Evolutionary conservation across 2,113 vertebrate genomes (phyloP), one percentile per base, ranked within the genome.

Genomic region (Parotia lawesii): DNA sequence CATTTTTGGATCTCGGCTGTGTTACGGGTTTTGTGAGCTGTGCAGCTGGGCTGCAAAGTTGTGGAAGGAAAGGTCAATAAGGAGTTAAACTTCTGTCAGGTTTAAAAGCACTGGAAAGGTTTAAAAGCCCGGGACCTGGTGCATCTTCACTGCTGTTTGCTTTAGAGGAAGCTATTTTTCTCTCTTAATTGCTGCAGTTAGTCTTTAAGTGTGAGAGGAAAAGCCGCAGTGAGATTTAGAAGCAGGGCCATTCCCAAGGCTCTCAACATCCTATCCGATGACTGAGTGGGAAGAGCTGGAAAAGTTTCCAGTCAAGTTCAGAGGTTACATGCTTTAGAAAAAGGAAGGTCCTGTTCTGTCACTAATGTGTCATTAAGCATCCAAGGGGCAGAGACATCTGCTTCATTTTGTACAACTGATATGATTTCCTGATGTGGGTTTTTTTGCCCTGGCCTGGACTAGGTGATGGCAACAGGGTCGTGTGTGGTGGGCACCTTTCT

Each of bases 181-280:
- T 89, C 45, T 72, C 54, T 37, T 86, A 72, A 45, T 89, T 82
- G 50, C 87, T 85, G 54, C 53, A 82, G 48, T 78, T 60, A 8
- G 35, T 74, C 56, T 84, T 77, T 29, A 67, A 77, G 47, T 1
- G 4, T 3, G 3, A 67, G 77, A 92, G 61, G 57, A 77, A 12
- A 72, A 92, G 76, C 48, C 0, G 0, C 73, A 29, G 29, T 23
- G 61, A 89, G 58, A 56, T 64, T 73, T 15, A 10, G 35, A 51
- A 61, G 60, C 4, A 1, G 27, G 38, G 38, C 84, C 31, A 5
- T 86, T 77, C 84, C 72, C 73, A 77, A 1, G 58, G 62, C 42
- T 76, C 20, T 37, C 2, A 0, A 9, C 16, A 31, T 28, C 19
- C 24, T 1, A 0, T 31, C 37, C 0, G 0, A 0, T 2, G 5